Percentiles rank a stretch among this genome's conserved stretches.
Conservation (phyloP, 2,113 vertebrate genomes). For the Scartelaos histophorus region DNA sequence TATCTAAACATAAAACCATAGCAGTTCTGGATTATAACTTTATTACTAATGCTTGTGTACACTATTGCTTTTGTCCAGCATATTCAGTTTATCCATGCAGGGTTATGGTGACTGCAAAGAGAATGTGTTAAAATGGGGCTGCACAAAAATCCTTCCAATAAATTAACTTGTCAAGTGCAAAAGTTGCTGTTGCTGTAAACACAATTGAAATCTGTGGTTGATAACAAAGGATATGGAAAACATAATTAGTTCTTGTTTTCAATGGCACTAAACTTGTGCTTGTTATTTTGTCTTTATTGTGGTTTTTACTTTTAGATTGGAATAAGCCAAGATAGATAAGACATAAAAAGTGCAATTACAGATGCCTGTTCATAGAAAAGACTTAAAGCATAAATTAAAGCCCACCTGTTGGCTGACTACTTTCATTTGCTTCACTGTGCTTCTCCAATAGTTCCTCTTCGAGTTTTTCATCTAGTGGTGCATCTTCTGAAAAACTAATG, state of each 20-base stretch:
- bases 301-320: no score
- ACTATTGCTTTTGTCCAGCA: not conserved
- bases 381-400: not conserved
- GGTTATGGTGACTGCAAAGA: not conserved
- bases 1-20: no score
- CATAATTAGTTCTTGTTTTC: not conserved
- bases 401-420: constrained; percentile 58
- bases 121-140: not conserved
- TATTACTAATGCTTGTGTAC: no score
- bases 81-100: not conserved
- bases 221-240: no score
- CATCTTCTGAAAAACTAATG: constrained; percentile 73
- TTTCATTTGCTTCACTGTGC: constrained; percentile 43
- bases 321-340: no score
- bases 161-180: no score
- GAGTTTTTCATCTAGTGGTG: constrained; percentile 57
- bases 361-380: not conserved
- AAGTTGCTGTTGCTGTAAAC: no score
- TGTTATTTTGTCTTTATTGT: no score
- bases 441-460: constrained; percentile 51
- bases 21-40: no score
- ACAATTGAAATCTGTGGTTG: no score
- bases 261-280: not conserved
- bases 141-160: not conserved
- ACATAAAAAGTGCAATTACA: not conserved